phyloP scores from a whole-genome alignment of 1,140 invertebrate genomes.

The Drosophila sturtevanti region DNA sequence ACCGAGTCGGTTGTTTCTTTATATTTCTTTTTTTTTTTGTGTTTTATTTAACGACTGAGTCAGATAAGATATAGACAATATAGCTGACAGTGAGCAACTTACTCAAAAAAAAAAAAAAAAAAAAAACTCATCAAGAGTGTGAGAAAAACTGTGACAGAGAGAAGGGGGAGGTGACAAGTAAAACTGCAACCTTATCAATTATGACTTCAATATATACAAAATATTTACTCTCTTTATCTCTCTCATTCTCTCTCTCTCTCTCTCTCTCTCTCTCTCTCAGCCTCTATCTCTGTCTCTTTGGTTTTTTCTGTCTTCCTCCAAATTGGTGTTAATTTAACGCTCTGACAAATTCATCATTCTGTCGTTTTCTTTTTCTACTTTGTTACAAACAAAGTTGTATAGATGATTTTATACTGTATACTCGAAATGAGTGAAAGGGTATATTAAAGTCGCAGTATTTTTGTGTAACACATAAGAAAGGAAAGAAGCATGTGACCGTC shows the following conservation, averaged over 20 bases:
- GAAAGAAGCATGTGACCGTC: no score
- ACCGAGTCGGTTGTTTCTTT: background rate
- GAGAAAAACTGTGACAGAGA: constrained; percentile 20
- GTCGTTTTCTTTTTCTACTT: background rate
- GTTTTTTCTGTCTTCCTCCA: background rate
- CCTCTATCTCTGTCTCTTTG: background rate
- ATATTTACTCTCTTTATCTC: background rate
- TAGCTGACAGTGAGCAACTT: constrained; percentile 4
- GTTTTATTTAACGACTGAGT: constrained; percentile 40
- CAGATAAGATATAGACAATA: constrained; percentile 49
- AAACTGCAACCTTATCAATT: constrained; percentile 54
- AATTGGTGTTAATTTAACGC: background rate
- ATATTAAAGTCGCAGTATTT: background rate
- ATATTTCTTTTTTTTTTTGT: constrained; percentile 6
- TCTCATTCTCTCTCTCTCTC: background rate
- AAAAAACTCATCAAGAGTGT: constrained; percentile 25
- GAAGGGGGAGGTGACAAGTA: constrained; percentile 48
- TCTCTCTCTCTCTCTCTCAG: background rate
- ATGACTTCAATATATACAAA: constrained; percentile 25
- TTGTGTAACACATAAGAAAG: no score
- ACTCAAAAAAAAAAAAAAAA: background rate
- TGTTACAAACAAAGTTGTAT: background rate
- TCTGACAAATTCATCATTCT: constrained; percentile 10
- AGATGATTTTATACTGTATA: background rate
- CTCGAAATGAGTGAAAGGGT: background rate